Evolutionary conservation across 2,797 vertebrate genomes (phyloP).

Genomic region (Artibeus lituratus): DNA sequence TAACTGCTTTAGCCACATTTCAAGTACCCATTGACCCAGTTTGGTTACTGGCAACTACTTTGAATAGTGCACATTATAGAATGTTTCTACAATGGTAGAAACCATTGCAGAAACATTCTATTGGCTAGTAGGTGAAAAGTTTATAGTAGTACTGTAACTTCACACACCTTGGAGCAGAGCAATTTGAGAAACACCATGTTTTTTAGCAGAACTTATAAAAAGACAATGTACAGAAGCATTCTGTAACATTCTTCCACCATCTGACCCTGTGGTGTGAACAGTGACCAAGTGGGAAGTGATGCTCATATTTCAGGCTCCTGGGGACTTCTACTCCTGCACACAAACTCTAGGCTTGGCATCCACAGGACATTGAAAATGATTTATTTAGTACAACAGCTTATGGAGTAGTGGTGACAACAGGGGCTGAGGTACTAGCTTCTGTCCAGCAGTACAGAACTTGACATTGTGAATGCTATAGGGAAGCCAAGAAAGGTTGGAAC

Average conservation of each 20-base stretch:
- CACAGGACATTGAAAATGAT: neutral
- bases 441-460: neutral
- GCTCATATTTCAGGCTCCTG: neutral
- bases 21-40: neutral
- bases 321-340: neutral
- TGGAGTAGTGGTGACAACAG: neutral
- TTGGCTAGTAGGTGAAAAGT: neutral
- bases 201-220: neutral
- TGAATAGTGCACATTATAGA: neutral
- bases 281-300: neutral
- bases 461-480: slow-evolving; percentile 78
- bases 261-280: neutral
- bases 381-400: neutral
- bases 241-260: neutral
- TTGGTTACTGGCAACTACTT: neutral
- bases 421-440: neutral
- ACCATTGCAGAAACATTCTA: neutral
- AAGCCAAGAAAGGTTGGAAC: slow-evolving; percentile 85
- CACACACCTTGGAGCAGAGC: neutral
- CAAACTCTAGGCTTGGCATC: neutral
- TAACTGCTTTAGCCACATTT: neutral
- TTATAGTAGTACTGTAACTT: neutral
- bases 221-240: neutral
- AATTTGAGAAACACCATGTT: neutral
- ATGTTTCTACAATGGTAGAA: neutral